phyloP scores from a whole-genome alignment of 2,888 invertebrate genomes.

The Dusona sp. region DNA sequence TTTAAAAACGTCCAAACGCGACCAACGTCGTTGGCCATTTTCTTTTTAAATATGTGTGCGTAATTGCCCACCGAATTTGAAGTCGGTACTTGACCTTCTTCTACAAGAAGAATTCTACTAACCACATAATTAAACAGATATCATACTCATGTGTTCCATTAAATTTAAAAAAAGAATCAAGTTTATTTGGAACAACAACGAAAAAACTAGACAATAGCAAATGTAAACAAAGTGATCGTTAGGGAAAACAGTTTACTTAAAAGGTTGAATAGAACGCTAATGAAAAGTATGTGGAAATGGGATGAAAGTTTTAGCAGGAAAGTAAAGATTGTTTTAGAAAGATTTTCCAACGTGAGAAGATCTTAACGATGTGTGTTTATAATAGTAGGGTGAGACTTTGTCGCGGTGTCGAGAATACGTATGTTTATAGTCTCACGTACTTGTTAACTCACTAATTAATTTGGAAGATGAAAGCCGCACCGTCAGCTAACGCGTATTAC shows the following conservation, averaged over 20 bases:
- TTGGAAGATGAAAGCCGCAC: conserved; percentile 56
- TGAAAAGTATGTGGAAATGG: not conserved
- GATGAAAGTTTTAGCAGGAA: not conserved
- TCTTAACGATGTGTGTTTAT: conserved; percentile 15
- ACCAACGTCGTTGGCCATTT: not conserved
- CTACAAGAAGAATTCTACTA: not conserved
- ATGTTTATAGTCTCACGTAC: conserved; percentile 14
- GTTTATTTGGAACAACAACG: not conserved
- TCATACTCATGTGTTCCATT: not conserved
- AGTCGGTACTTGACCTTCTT: no score
- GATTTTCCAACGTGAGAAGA: conserved; percentile 19
- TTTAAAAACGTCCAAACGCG: not conserved
- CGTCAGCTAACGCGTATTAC: conserved; percentile 37
- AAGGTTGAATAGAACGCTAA: not conserved
- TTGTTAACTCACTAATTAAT: conserved; percentile 62
- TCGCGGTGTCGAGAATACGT: not conserved
- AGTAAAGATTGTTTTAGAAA: conserved; percentile 10
- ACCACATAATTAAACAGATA: not conserved
- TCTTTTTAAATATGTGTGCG: not conserved
- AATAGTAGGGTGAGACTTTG: conserved; percentile 5
- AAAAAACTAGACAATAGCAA: not conserved
- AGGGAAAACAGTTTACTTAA: not conserved
- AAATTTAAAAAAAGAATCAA: not conserved
- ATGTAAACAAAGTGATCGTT: not conserved
- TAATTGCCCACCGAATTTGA: not conserved